Evolutionary conservation across 1,140 invertebrate species (phyloP), one percentile per base, ranked within the genome.

Genomic region (Helicoverpa armigera): DNA sequence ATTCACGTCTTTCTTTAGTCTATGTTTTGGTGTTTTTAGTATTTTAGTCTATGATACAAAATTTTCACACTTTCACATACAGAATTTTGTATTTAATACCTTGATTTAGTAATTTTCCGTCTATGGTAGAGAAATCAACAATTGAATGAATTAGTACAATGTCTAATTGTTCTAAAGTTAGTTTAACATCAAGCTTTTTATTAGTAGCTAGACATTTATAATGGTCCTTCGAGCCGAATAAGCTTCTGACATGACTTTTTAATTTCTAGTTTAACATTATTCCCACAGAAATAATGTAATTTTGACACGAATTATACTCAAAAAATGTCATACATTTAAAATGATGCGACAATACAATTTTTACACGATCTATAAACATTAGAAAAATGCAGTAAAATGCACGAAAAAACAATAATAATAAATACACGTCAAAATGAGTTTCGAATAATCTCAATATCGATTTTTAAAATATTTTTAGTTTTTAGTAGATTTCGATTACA

Each of bases 391-490:
- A 72, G 29, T 53, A 67, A 77, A 77, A 77, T 65, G 61, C 75
- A 67, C 29, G 16, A 65, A 76, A 76, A 76, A 76, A 75, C 43
- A 31, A 23, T 31, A 53, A 11, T 53, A 75, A 67, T 77, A 77
- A 67, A 77, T 77, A 67, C n/a, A 77, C 16, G 29, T 76, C n/a
- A 50, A 53, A 77, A 65, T 77, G 75, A 77, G 61, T 77, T 77
- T 77, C 75, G 65, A 51, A 77, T 77, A 77, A 77, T 77, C 75
- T 77, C 75, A 77, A 76, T 58, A 74, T 58, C 56, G 72, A 74
- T 74, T 74, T 58, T 18, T 31, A 14, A 65, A 56, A 73, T 56
- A 73, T 56, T 50, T 69, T 23, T 23, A 23, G 23, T 23, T 23
- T 65, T 69, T 69, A 69, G 65, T 50, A 69, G 35, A 58, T 60